Evolutionary conservation across 37 sponge, comb jelly and placozoan genomes (phyloP), one percentile per base, ranked within the genome.

Genomic region (Aplysina aerophoba): DNA sequence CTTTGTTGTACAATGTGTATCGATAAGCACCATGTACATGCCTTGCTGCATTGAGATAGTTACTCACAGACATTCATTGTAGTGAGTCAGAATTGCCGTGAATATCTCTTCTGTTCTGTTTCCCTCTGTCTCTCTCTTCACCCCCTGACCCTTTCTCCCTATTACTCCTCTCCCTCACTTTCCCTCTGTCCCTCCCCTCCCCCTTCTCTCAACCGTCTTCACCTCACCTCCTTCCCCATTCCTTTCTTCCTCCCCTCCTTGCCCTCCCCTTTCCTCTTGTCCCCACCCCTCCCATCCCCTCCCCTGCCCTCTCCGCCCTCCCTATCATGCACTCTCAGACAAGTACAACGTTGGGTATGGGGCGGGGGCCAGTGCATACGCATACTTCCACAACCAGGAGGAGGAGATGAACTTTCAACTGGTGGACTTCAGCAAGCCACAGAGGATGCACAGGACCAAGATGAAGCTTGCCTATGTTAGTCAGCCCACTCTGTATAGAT

Each of bases 361-460:
- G 14, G 78, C 77, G 14, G 97, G 97, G 12, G 98, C 94, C 16
- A 88, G 85, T 60, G 84, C 81, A 17, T 61, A 77, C 14, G 57
- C 61, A 2, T 98, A 96, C 78, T 56, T 44, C 24, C 89, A 89
- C 71, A 91, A 96, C 65, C 93, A 93, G 62, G 87, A 98, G 53
- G 98, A 98, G 71, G 96, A 96, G 64, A 73, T 85, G 0, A 66
- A 90, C 22, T 97, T 92, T 86, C 91, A 88, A 63, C 79, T 97
- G 79, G 98, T 97, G 60, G 98, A 97, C 91, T 91, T 95, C 0
- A 78, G 89, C 22, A 82, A 86, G 34, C 72, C 91, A 4, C 93
- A 93, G 85, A 81, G 85, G 88, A 89, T 78, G 62, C 17, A 50
- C 30, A 69, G 94, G 65, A 35, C 82, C 15, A 86, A 72, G 58